phyloP scores from a whole-genome alignment of 1,140 invertebrate genomes.

The Drosophila malerkotliana region DNA sequence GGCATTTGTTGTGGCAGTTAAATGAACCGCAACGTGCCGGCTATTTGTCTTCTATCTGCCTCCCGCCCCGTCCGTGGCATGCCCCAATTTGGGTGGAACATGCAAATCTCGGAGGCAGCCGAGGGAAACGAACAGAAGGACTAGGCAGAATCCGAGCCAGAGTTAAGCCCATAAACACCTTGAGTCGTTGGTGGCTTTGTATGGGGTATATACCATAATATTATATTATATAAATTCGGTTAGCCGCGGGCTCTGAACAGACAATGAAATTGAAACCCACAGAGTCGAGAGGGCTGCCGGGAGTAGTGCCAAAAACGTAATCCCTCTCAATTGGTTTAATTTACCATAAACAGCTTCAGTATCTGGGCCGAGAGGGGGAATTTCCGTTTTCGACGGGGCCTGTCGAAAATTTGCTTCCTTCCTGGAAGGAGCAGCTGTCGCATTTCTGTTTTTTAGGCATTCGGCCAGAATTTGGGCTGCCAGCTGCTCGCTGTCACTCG shows the following conservation, averaged over 20 bases:
- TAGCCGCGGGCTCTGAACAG: conserved; percentile 53
- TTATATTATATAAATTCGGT: conserved; percentile 42
- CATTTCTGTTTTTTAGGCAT: conserved; percentile 7
- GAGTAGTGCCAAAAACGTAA: conserved; percentile 44
- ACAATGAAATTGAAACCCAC: conserved; percentile 72
- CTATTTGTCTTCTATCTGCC: conserved; percentile 51
- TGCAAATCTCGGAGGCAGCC: conserved; percentile 56
- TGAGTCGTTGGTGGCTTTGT: conserved; percentile 59
- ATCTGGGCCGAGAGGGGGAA: conserved; percentile 34
- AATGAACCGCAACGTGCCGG: conserved; percentile 62
- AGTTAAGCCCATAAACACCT: conserved; percentile 71
- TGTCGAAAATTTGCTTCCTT: conserved; percentile 52
- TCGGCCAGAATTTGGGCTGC: background rate
- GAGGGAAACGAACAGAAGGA: background rate
- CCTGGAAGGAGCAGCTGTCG: conserved; percentile 38
- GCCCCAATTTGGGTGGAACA: conserved; percentile 45
- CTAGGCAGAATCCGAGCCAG: conserved; percentile 24
- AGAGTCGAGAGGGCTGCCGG: background rate
- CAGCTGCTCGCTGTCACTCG: conserved; percentile 40
- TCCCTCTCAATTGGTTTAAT: conserved; percentile 79
- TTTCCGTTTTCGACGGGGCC: conserved; percentile 40
- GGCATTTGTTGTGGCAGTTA: conserved; percentile 61
- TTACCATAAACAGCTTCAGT: conserved; percentile 76
- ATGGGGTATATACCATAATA: conserved; percentile 12
- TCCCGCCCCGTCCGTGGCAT: background rate